Conservation (phyloP, 2,797 vertebrate genomes). For the Acanthornis magna region DNA sequence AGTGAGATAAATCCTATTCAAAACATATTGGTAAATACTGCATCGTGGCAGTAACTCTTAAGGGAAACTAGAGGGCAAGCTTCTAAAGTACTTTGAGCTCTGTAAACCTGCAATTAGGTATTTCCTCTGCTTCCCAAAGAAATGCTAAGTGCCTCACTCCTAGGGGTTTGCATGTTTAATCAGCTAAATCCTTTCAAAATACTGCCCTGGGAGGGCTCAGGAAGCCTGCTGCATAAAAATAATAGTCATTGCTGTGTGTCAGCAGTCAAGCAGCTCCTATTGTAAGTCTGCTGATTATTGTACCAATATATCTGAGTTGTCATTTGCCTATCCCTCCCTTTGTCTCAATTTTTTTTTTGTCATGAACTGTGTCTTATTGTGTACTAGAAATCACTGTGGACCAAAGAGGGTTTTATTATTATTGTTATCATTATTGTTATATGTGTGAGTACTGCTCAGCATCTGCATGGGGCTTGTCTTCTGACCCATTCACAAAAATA, state of each 20-base stretch:
- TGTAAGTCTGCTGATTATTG: not conserved
- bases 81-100: constrained; percentile 35
- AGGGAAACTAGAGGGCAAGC: constrained; percentile 51
- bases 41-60: not conserved
- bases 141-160: not conserved
- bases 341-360: not conserved
- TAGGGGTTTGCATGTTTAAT: not conserved
- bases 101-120: not conserved
- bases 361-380: not conserved
- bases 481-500: not conserved
- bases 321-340: not conserved
- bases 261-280: not conserved
- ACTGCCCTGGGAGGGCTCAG: not conserved
- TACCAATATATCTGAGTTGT: not conserved
- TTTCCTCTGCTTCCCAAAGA: not conserved
- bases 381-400: not conserved
- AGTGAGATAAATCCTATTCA: not conserved
- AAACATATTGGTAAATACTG: accelerated
- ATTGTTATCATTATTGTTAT: not conserved
- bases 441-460: not conserved
- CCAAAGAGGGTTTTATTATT: not conserved
- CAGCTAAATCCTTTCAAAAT: constrained; percentile 10
- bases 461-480: not conserved
- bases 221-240: not conserved
- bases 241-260: not conserved